Conservation (phyloP, 2,113 vertebrate species). For the Vulpes ferrilata region DNA sequence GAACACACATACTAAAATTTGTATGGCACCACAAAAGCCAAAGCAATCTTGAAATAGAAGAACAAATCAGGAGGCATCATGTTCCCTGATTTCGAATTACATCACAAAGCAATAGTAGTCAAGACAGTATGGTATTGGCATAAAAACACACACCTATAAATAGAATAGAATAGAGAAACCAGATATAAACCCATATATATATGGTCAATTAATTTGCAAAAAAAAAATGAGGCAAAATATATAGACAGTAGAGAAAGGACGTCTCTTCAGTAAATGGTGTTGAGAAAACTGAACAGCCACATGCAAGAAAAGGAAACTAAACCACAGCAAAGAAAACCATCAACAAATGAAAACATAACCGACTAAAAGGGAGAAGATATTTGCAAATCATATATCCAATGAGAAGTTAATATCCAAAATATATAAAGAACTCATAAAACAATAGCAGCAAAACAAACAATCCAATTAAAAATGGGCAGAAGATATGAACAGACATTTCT, state of each 20-base stretch:
- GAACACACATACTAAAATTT: neutral
- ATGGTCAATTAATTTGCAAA: neutral
- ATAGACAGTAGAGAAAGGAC: neutral
- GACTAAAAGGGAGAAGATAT: neutral
- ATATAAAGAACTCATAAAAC: neutral
- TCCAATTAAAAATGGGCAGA: neutral
- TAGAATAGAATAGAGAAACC: neutral
- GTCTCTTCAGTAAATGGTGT: neutral
- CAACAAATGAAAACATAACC: neutral
- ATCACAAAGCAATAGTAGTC: neutral
- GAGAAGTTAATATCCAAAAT: neutral
- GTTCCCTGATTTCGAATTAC: neutral
- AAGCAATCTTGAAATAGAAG: neutral
- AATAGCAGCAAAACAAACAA: neutral
- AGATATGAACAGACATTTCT: neutral
- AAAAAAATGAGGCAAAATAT: neutral
- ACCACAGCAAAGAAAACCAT: neutral
- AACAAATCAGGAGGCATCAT: neutral
- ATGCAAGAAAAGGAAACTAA: neutral
- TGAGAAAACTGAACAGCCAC: neutral
- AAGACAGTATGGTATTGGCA: neutral
- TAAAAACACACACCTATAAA: neutral
- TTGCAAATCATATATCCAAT: neutral
- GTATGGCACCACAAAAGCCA: neutral
- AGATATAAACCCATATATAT: neutral